Base-by-base conservation (phyloP, 2,888 invertebrate species). In the Scaptomyza reducta region DNA sequence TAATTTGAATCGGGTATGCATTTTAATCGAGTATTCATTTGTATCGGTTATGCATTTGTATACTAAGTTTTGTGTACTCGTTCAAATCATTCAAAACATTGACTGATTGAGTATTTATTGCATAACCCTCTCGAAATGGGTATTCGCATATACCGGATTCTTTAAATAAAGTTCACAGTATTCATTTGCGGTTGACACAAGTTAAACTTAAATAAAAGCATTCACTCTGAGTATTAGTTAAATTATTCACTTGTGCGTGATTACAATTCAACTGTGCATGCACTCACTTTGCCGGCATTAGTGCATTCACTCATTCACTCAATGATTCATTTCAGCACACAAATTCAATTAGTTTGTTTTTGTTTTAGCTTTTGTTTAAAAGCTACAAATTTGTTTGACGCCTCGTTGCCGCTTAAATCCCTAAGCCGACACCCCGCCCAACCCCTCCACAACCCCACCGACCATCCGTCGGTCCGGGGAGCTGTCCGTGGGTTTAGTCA, bases 381-480 rank as follows among this genome's bases (percentile, higher is more conserved):
- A 76, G 63, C 76, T 69, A 81, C 84, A 81, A 81, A 81, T 84
- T 74, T 76, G 73, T 76, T 76, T 71, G 76, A 81, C 80, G 81
- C 85, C 84, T 82, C 63, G 56, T 46, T 51, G 57, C 47, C 64
- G 64, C 56, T 63, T 74, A 73, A 73, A 49, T 57, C 57, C 49
- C 50, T 16, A 6, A 45, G 38, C 25, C 14, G 50, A 38, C 35
- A 18, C 47, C 14, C 18, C 0, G 14, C 11, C 14, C 7, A 5
- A 25, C 54, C 18, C 13, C 6, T 13, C 2, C 18, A 41, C 33
- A 9, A 1, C 22, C 6, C 6, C 31, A 31, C 33, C 22, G 22
- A 1, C 11, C 6, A 11, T 18, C 46, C 11, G 27, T 27, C 6
- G 11, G 10, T 13, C 35, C 35, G 31, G 14, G 22, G 2, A 22